Percentiles rank a stretch among this genome's conserved stretches.
These are phyloP conservation scores for Gastracanthus pulcherrimus DNA, from an alignment of 2,888 invertebrate species.

Conservation along the genomic window DNA sequence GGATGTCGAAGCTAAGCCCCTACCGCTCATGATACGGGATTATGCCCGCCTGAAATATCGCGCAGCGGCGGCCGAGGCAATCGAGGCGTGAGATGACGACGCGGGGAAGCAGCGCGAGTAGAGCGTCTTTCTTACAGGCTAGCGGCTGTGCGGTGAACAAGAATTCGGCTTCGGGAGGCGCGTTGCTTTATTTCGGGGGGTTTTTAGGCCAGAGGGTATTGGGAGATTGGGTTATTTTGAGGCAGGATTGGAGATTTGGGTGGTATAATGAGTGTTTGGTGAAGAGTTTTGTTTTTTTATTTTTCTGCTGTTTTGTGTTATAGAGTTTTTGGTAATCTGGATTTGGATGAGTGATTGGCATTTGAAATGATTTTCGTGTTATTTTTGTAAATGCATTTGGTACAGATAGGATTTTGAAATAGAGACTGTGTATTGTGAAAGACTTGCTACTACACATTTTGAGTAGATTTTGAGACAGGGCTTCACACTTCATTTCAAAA, in stretches of 20 bases:
- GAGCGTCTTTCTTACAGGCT: not conserved
- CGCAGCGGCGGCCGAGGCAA: slow-evolving; percentile 25
- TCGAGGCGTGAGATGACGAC: slow-evolving; percentile 47
- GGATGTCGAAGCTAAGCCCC: slow-evolving; percentile 72
- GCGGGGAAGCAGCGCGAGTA: not conserved
- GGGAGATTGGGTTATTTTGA: not conserved
- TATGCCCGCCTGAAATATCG: slow-evolving; percentile 73
- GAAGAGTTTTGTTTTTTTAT: not conserved
- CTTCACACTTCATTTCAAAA: too few relatives aligned
- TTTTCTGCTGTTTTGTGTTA: not conserved
- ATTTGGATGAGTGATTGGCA: not conserved
- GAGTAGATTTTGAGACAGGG: not conserved
- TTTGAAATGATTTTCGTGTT: not conserved
- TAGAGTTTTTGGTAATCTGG: not conserved
- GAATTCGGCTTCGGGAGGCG: slow-evolving; percentile 10
- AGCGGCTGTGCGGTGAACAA: slow-evolving; percentile 1
- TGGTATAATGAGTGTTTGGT: not conserved
- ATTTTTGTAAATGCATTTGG: not conserved
- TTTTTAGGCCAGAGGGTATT: not conserved
- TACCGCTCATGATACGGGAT: slow-evolving; percentile 74
- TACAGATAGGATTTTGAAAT: not conserved
- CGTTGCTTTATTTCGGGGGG: not conserved
- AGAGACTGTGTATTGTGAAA: not conserved
- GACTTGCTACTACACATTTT: not conserved
- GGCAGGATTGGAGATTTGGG: not conserved